Base-by-base conservation (phyloP, 2,113 vertebrate genomes). In the Mystacornis crossleyi region DNA sequence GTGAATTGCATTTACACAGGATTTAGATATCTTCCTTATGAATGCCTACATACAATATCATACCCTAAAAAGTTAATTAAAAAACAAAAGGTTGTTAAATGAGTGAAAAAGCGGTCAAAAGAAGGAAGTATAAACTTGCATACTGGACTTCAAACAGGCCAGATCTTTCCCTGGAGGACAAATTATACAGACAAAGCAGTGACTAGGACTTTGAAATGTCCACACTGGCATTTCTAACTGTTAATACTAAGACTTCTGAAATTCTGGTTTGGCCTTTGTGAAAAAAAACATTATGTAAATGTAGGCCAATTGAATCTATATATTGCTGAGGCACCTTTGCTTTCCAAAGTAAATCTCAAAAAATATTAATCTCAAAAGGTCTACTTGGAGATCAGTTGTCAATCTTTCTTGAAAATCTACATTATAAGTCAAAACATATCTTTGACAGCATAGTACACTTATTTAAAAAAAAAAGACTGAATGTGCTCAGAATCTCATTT, bases 381-480 rank as follows among this genome's bases (percentile, higher is more conserved):
- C 86, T 94, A 26, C 62, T 55, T 69, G 31, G 48, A 72, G 51
- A 95, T 84, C 43, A 87, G 81, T 40, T 94, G 83, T 55, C 93
- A 95, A 81, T 89, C 72, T 94, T 89, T 38, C 54, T 78, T 89
- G 77, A 93, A 92, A 91, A 81, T 86, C 86, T 89, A 72, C 65
- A 81, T 86, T 81, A 38, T 50, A 65, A 95, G 75, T 95, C 77
- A 95, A 95, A 97, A 85, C 48, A 91, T 72, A 43, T 84, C 65
- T 89, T 79, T 87, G 72, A 95, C 43, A 93, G 71, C 54, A 70
- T 10, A 82, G 82, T 61, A 87, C 50, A 43, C 55, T 81, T 83
- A 67, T 55, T 81, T 45, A 73, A 69, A 89, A 86, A 86, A 86
- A 86, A 94, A 72, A 75, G 42, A 60, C 31, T 54, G 45, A 74